Base-by-base conservation (phyloP, 2,797 vertebrate species). In the Uromys caudimaculatus region DNA sequence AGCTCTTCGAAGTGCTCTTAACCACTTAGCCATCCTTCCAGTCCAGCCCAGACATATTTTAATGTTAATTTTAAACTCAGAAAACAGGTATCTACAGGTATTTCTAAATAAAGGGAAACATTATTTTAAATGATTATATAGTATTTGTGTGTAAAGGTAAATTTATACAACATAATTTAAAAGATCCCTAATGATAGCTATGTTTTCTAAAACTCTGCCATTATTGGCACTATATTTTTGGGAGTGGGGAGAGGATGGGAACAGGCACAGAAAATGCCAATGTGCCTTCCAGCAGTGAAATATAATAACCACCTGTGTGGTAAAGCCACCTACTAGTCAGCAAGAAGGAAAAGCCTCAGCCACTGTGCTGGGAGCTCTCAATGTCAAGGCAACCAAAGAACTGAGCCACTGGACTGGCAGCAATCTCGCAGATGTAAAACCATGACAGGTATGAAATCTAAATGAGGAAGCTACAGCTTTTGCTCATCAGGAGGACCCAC, bases 51-150 rank as follows among this genome's bases (percentile, higher is more conserved):
- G n/a, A 50, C 23, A 62, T 67, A 47, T 50, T 62, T 64, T 69
- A n/a, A 94, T 83, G 58, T 64, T 90, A 78, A 64, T 50, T 82
- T 92, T 67, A 54, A 38, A 56, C 50, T 73, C 67, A 21, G 24
- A 89, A 78, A 83, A 71, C n/a, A 73, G 91, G 69, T 35, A 90
- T 44, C 78, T 52, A 58, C 21, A 89, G 50, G 58, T 44, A 94
- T 91, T 89, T 91, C 60, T 54, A 89, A n/a, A 83, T 56, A 90
- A 71, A 78, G 64, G 24, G 60, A 81, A 88, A 89, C 12, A 23
- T 47, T 62, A 81, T 52, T 91, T 81, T 76, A 56, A 94, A 41
- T 81, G n/a, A 89, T 38, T 24, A 83, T n/a, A 38, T 69, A 76
- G 27, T 84, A 81, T 90, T 75, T 60, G 27, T 1, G 54, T 35